Conservation (phyloP, 2,113 vertebrate species). For the Muscicapa adusta region DNA sequence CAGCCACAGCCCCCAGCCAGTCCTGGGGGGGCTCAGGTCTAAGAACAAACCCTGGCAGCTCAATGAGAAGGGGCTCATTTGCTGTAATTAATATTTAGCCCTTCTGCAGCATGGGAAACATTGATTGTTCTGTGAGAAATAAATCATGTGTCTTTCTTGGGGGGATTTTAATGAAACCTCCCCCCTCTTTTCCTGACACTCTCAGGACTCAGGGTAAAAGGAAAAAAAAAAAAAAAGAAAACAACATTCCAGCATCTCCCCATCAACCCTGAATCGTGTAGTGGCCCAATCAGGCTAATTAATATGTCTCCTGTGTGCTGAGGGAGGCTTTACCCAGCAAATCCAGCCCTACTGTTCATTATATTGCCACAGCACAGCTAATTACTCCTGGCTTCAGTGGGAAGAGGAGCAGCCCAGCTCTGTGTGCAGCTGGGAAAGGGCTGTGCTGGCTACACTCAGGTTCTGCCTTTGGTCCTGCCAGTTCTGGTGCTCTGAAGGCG, state of each 20-base stretch:
- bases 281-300: slow-evolving; percentile 47
- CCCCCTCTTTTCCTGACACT: background rate
- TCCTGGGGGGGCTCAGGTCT: background rate
- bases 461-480: background rate
- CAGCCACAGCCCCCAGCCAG: background rate
- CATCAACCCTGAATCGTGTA: background rate
- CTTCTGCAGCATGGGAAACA: background rate
- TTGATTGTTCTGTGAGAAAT: background rate
- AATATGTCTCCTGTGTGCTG: slow-evolving; percentile 23
- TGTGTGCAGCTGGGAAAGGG: background rate
- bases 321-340: background rate
- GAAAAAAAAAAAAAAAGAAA: background rate
- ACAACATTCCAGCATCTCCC: slow-evolving; percentile 26
- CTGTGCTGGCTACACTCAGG: background rate
- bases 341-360: background rate
- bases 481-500: background rate
- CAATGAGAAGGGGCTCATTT: background rate
- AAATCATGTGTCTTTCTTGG: slow-evolving; percentile 2
- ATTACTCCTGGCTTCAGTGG: background rate
- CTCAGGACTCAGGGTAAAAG: background rate
- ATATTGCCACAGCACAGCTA: background rate
- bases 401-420: background rate
- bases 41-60: background rate
- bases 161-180: slow-evolving; percentile 30
- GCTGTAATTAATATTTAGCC: slow-evolving; percentile 11